Conservation (phyloP, 2,113 vertebrate genomes). For the Gymnocephalus cernua region DNA sequence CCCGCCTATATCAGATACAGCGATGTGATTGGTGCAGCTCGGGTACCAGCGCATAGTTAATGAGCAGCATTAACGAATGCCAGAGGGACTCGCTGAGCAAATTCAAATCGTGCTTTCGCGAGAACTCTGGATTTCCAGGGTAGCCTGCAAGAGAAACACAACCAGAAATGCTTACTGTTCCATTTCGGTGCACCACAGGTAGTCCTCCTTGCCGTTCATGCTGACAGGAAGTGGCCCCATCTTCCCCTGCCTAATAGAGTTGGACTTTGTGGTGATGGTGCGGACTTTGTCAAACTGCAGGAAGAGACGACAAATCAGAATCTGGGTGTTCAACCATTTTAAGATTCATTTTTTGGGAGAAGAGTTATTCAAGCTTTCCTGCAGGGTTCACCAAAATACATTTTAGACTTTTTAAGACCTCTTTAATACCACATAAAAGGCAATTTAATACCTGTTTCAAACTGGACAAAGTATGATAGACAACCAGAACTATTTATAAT, state of each 20-base stretch:
- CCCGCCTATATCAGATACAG: too few relatives aligned
- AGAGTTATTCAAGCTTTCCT: too few relatives aligned
- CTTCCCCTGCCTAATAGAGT: constrained; percentile 90
- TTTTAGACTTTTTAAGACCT: neutral
- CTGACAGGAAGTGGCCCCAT: constrained; percentile 86
- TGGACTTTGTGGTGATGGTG: constrained; percentile 91
- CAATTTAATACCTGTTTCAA: neutral
- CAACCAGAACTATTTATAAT: too few relatives aligned
- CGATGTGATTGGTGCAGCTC: too few relatives aligned
- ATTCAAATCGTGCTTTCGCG: too few relatives aligned
- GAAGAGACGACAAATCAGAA: constrained; percentile 31
- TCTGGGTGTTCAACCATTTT: neutral
- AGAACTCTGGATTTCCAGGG: too few relatives aligned
- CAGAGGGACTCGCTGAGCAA: too few relatives aligned
- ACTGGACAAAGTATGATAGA: neutral
- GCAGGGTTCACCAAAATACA: neutral
- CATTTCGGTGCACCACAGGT: constrained; percentile 92
- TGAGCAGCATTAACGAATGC: too few relatives aligned
- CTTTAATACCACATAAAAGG: neutral
- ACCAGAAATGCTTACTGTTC: constrained; percentile 85
- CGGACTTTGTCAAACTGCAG: constrained; percentile 90
- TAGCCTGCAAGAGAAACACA: neutral
- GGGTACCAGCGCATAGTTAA: too few relatives aligned
- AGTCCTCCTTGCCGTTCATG: constrained; percentile 92
- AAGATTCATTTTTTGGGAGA: too few relatives aligned